A percentile compares a stretch with the other conserved stretches of the same genome.
phyloP scores from a whole-genome alignment of 2,113 vertebrate genomes.

The Stigmatopora nigra region DNA sequence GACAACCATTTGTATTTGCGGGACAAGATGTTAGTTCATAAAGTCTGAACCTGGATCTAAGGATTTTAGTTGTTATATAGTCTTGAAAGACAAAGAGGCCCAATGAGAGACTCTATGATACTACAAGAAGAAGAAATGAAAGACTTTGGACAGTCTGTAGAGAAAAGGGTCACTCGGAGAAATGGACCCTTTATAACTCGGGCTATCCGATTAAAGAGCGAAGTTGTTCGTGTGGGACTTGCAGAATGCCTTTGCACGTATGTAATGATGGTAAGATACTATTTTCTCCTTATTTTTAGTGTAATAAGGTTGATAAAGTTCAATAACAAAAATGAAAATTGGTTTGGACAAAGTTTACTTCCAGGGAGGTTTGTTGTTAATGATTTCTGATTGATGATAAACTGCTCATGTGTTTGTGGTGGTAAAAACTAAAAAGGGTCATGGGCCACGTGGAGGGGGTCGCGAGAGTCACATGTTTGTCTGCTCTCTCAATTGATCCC shows the following conservation, averaged over 20 bases:
- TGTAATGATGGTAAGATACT: constrained; percentile 78
- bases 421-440: constrained; percentile 8
- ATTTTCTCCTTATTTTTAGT: neutral
- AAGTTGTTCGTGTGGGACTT: constrained; percentile 66
- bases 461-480: constrained; percentile 37
- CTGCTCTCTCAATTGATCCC: constrained; percentile 37
- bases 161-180: constrained; percentile 16
- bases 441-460: constrained; percentile 23
- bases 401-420: constrained; percentile 36
- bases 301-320: neutral
- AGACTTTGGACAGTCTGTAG: constrained; percentile 34
- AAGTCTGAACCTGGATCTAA: neutral
- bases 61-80: neutral
- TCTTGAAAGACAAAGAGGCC: neutral
- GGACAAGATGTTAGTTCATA: constrained; percentile 4
- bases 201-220: constrained; percentile 54
- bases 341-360: constrained; percentile 8
- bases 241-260: constrained; percentile 74
- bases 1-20: constrained; percentile 5
- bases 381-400: constrained; percentile 22
- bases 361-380: constrained; percentile 13
- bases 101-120: neutral
- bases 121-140: constrained; percentile 34
- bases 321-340: neutral
- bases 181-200: constrained; percentile 5